Evolutionary conservation across 2,113 vertebrate species (phyloP), one percentile per base, ranked within the genome.

Genomic region (Electrona antarctica): DNA sequence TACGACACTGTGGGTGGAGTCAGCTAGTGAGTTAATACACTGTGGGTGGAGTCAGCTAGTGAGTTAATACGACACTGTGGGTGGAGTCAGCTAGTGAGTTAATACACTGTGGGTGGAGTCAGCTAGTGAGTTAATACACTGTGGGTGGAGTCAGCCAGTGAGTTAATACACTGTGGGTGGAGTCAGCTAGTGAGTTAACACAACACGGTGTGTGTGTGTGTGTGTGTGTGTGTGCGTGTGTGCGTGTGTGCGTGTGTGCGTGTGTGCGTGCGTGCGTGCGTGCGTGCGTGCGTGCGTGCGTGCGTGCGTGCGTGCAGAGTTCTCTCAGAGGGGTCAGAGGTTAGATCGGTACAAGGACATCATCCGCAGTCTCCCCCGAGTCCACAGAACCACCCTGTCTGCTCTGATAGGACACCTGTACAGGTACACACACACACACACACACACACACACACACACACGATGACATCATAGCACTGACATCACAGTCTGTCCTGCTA

Each of bases 391-490:
- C 28, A 99, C 98, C 0, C 85, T 99, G 88, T 94, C 95, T 5
- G 94, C 96, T 0, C 95, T 99, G 59, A 95, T 99, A 0, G 94
- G 96, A 50, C 98, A 99, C 78, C 95, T 99, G 46, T 99, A 96
- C 86, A 91, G 98, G 97, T 98, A 8, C 29, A 3, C 14, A 0
- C 7, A 13, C 67, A 13, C 60, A 47, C 59, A 46, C 41, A 62
- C 59, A 47, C 60, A 61, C 41, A 13, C 41, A 14, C 29, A 46
- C 60, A 47, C 60, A n/a, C 60, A 61, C 29, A n/a, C n/a, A n/a
- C n/a, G n/a, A n/a, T n/a, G n/a, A n/a, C n/a, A n/a, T n/a, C n/a
- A n/a, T n/a, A n/a, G n/a, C n/a, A n/a, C n/a, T n/a, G n/a, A n/a
- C n/a, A n/a, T n/a, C n/a, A n/a, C n/a, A n/a, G n/a, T n/a, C n/a